Evolutionary conservation across 92 coral and sea anemone genomes (phyloP).

Genomic region (Parazoanthus swiftii): DNA sequence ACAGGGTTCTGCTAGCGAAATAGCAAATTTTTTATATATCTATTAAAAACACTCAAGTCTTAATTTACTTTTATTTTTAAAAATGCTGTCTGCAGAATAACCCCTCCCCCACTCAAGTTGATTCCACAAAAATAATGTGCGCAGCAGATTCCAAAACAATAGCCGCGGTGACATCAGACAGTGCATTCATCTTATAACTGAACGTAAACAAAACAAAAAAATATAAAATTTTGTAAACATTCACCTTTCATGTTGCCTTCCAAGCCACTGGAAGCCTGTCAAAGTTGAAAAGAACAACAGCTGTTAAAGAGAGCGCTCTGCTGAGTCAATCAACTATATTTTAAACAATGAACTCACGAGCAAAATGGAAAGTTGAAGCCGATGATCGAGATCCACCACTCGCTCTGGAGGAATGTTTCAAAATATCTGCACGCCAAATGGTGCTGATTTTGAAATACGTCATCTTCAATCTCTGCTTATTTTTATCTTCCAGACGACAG

Average conservation of each 20-base stretch:
- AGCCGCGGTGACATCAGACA: background rate
- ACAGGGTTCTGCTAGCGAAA: no score
- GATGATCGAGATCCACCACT: background rate
- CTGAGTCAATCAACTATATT: background rate
- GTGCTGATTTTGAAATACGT: conserved; percentile 12
- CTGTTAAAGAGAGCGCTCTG: background rate
- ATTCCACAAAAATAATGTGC: no score
- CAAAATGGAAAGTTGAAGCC: background rate
- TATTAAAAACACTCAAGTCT: no score
- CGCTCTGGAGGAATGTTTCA: background rate
- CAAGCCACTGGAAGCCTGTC: conserved; percentile 20
- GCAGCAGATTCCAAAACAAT: no score
- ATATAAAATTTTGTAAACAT: background rate
- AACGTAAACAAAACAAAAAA: background rate
- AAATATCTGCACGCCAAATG: conserved; percentile 11
- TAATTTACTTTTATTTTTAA: background rate
- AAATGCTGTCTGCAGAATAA: background rate
- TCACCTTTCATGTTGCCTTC: conserved; percentile 23
- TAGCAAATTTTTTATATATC: no score
- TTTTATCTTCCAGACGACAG: background rate
- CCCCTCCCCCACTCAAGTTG: no score
- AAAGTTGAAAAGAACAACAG: background rate
- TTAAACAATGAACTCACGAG: conserved; percentile 4
- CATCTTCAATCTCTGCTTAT: background rate
- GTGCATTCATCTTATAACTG: background rate